Conservation (phyloP, 2,888 invertebrate species). For the Dynastes grantii region DNA sequence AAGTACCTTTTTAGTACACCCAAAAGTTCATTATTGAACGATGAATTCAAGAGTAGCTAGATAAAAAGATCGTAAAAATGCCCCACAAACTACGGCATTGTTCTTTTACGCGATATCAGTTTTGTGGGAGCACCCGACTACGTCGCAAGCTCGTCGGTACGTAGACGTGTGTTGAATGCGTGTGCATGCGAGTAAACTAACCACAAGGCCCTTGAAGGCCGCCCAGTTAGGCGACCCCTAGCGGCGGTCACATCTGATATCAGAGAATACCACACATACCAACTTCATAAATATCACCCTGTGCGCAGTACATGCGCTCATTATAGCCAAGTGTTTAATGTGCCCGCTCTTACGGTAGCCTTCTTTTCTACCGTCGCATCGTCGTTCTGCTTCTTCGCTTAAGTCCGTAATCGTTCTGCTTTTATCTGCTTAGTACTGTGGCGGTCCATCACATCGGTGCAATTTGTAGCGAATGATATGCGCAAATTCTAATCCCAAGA, state of each 20-base stretch:
- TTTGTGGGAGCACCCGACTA: slow-evolving; percentile 11
- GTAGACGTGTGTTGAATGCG: slow-evolving; percentile 40
- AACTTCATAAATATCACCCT: slow-evolving; percentile 63
- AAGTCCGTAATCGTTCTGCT: background rate
- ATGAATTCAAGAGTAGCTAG: no score
- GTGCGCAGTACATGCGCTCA: slow-evolving; percentile 57
- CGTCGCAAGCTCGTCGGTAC: slow-evolving; percentile 2
- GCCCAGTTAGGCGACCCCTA: slow-evolving; percentile 60
- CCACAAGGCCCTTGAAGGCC: slow-evolving; percentile 61
- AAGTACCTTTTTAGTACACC: no score
- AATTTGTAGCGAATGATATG: background rate
- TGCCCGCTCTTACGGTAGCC: slow-evolving; percentile 56
- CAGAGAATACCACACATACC: slow-evolving; percentile 61
- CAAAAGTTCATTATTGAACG: no score
- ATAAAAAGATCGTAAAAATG: background rate
- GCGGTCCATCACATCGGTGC: background rate
- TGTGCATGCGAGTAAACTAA: slow-evolving; percentile 52
- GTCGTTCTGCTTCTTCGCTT: slow-evolving; percentile 23
- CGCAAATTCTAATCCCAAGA: background rate
- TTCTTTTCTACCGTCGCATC: slow-evolving; percentile 35
- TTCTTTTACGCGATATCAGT: slow-evolving; percentile 5
- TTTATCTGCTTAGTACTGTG: no score
- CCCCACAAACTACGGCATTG: background rate
- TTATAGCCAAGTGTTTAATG: slow-evolving; percentile 61
- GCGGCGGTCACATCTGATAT: slow-evolving; percentile 61